A percentile compares a stretch with the other conserved stretches of the same genome.
phyloP scores from a whole-genome alignment of 2,888 invertebrate species.

The Chymomyza caudatula region DNA sequence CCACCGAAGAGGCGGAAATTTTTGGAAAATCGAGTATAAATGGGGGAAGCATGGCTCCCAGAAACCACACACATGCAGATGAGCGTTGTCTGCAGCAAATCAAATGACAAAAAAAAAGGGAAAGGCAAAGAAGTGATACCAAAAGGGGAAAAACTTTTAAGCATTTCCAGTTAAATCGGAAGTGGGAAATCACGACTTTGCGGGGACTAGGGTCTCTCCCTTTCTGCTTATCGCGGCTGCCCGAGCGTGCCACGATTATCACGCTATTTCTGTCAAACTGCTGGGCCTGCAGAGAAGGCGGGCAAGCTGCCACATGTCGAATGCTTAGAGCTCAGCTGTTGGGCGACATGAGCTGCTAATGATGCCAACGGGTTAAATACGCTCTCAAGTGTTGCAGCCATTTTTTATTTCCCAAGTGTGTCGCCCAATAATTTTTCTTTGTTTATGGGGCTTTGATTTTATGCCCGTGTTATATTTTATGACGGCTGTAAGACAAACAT shows the following conservation, averaged over 20 bases:
- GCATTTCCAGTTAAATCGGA: conserved; percentile 67
- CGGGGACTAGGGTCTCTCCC: conserved; percentile 5
- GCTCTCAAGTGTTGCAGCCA: conserved; percentile 26
- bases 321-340: conserved; percentile 42
- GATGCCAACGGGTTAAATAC: conserved; percentile 68
- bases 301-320: conserved; percentile 55
- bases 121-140: neutral
- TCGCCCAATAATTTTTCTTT: conserved; percentile 61
- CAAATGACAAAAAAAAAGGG: conserved; percentile 19
- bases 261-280: conserved; percentile 67
- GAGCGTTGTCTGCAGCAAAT: neutral
- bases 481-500: conserved; percentile 17
- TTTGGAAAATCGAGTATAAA: conserved; percentile 29
- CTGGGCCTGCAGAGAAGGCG: neutral
- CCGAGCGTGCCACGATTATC: conserved; percentile 68
- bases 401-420: conserved; percentile 46
- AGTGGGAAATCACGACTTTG: conserved; percentile 56
- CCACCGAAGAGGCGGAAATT: conserved; percentile 23
- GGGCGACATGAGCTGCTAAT: conserved; percentile 57
- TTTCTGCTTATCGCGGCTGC: neutral
- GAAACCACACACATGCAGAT: conserved; percentile 46
- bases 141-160: conserved; percentile 31
- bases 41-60: neutral
- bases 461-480: conserved; percentile 65
- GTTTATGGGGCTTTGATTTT: conserved; percentile 61